Base-by-base conservation (phyloP, 1,140 invertebrate species). In the Scaptomyza montana region DNA sequence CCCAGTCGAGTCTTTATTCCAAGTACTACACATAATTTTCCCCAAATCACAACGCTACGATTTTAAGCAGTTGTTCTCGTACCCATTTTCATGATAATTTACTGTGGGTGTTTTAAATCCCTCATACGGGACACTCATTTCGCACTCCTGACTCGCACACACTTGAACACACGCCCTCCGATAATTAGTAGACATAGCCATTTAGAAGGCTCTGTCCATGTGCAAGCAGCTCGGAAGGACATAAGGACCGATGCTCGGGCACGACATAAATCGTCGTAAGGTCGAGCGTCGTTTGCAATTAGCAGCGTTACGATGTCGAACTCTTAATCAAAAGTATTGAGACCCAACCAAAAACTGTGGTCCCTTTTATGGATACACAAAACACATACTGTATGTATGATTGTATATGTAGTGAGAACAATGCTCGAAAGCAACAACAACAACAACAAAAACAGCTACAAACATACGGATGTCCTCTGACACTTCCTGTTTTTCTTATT, bases 401-500 rank as follows among this genome's bases (percentile, higher is more conserved):
- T 56, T 49, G 56, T 8, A 41, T 6, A 46, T 57, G 30, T 46
- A 47, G 72, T 43, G 59, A 46, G 59, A 60, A 65, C 68, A 71
- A 71, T 70, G 57, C 36, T 47, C 59, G 45, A 70, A 56, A 45
- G 39, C 59, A 57, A 66, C 60, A 61, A 62, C 54, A 65, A 51
- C 46, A 71, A 19, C 28, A 46, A 66, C 46, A 71, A 19, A 16
- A 46, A 66, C 57, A n/a, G 39, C 39, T 43, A 43, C 82, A 87
- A 87, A 81, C 77, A 84, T 84, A 79, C 80, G 81, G 81, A 90
- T 90, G 87, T 90, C 87, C 87, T 90, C 87, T 80, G 86, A 90
- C 87, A 90, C 86, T 86, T 90, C 86, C 81, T 90, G 80, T 90
- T 91, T 91, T 91, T 91, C 90, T 90, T 91, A 85, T 90, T 91